phyloP scores from a whole-genome alignment of 1,140 invertebrate species.

The Drosophila equinoxialis region DNA sequence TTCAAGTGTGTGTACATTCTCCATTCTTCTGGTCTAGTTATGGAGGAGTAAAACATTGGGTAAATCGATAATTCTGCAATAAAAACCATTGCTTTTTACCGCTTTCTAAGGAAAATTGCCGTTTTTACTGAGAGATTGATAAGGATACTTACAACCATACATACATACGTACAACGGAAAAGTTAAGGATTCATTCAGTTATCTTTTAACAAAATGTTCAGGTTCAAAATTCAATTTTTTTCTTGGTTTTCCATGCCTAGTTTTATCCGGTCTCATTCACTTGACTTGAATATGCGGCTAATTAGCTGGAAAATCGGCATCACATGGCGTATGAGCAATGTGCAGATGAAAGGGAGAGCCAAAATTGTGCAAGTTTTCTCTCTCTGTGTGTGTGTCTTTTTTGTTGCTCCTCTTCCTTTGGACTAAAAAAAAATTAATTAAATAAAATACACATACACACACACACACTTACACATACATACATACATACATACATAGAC shows the following conservation, averaged over 20 bases:
- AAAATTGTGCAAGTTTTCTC: slow-evolving; percentile 7
- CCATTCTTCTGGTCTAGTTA: too few relatives aligned
- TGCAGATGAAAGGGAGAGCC: slow-evolving; percentile 21
- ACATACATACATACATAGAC: not conserved
- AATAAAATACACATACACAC: slow-evolving; percentile 23
- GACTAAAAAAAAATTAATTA: slow-evolving; percentile 28
- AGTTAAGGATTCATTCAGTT: too few relatives aligned
- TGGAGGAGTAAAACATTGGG: too few relatives aligned
- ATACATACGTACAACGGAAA: too few relatives aligned
- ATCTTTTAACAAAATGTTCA: too few relatives aligned
- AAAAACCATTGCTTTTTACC: too few relatives aligned
- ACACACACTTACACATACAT: not conserved
- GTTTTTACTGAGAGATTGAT: too few relatives aligned
- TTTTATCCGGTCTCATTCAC: slow-evolving; percentile 8
- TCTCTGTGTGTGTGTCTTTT: not conserved
- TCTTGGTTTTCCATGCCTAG: not conserved
- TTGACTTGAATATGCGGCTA: slow-evolving; percentile 33
- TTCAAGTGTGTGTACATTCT: too few relatives aligned
- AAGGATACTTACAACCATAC: too few relatives aligned
- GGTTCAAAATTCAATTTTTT: too few relatives aligned
- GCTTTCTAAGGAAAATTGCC: too few relatives aligned
- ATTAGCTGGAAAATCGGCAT: slow-evolving; percentile 59
- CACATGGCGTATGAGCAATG: slow-evolving; percentile 57
- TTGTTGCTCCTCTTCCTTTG: not conserved
- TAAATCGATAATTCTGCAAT: too few relatives aligned